Percentiles rank a stretch among this genome's conserved stretches.
These are phyloP conservation scores for Drepanosiphum platanoidis DNA, from an alignment of 2,888 invertebrate species.

Conservation along the genomic window DNA sequence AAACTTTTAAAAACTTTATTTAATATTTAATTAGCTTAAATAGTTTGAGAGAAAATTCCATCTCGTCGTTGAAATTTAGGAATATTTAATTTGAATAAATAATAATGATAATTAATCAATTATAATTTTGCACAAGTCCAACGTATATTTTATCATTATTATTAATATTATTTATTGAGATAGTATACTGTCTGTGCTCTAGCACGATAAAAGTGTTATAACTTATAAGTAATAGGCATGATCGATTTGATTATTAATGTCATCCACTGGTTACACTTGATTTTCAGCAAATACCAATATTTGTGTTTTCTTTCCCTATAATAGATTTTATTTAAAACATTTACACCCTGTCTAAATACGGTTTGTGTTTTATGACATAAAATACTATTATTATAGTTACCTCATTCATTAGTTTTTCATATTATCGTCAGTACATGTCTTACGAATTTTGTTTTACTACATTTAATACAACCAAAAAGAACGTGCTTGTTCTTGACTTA, in stretches of 20 bases:
- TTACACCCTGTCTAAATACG: background rate
- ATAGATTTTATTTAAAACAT: background rate
- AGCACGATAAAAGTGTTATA: too few relatives aligned
- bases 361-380: background rate
- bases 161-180: too few relatives aligned
- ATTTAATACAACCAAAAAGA: too few relatives aligned
- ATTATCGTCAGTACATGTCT: background rate
- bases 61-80: background rate
- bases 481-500: too few relatives aligned
- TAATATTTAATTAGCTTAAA: background rate
- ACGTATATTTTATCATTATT: background rate
- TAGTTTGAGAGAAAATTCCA: background rate
- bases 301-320: too few relatives aligned
- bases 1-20: conserved; percentile 16
- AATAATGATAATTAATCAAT: background rate
- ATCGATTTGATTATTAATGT: too few relatives aligned
- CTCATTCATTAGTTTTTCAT: background rate
- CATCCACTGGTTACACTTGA: too few relatives aligned
- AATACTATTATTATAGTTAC: background rate
- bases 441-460: too few relatives aligned
- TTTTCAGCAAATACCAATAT: too few relatives aligned
- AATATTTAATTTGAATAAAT: background rate
- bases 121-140: background rate
- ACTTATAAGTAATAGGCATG: too few relatives aligned
- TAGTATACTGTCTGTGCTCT: too few relatives aligned